Conservation (phyloP, 1,140 invertebrate species). For the Campodea augens region DNA sequence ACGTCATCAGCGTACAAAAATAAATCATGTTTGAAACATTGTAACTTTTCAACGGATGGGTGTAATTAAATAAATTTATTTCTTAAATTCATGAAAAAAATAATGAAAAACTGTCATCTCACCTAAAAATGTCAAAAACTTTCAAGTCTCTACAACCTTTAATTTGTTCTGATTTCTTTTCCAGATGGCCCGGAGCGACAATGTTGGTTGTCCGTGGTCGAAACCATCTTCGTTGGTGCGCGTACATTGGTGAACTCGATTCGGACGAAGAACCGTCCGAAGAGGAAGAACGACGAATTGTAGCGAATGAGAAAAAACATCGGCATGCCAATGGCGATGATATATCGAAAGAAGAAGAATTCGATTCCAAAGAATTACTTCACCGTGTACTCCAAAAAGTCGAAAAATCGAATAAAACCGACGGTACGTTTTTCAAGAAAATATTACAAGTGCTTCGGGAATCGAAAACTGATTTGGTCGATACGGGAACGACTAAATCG, state of each 20-base stretch:
- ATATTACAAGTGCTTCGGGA: not conserved
- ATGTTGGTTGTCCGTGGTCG: constrained; percentile 52
- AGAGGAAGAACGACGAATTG: not conserved
- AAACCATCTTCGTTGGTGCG: constrained; percentile 52
- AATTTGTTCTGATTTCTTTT: constrained; percentile 10
- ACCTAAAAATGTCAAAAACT: no score
- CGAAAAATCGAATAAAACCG: not conserved
- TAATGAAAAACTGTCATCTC: no score
- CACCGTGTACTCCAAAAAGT: not conserved
- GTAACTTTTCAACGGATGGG: no score
- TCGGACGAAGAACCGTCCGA: constrained; percentile 45
- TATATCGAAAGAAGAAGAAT: constrained; percentile 1
- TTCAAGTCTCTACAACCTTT: not conserved
- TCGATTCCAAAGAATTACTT: no score
- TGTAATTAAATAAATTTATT: no score
- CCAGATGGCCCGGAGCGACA: constrained; percentile 51
- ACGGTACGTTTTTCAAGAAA: not conserved
- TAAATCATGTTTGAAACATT: no score
- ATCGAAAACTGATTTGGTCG: no score
- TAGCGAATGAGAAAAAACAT: not conserved
- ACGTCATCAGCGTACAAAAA: no score
- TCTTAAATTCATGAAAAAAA: no score
- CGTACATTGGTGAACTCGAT: constrained; percentile 57
- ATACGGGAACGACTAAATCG: no score
- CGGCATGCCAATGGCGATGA: not conserved